Percentiles rank a stretch among this genome's conserved stretches.
These are phyloP conservation scores for Unio pictorum DNA, from an alignment of 2,888 invertebrate species.

Conservation along the genomic window DNA sequence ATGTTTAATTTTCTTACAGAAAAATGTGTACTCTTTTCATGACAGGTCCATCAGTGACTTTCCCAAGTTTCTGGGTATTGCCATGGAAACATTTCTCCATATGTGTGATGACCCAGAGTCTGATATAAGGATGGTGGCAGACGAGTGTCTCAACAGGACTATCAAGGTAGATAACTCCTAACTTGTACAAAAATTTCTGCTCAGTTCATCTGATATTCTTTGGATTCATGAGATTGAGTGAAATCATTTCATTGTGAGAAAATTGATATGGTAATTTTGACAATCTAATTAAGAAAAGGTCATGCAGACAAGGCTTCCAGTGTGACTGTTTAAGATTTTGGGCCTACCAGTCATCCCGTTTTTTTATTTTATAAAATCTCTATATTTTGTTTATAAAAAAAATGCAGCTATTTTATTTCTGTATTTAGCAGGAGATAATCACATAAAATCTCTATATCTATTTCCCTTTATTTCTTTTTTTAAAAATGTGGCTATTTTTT, in stretches of 20 bases:
- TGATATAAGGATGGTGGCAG: conserved; percentile 85
- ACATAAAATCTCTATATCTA: too few relatives aligned
- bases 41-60: conserved; percentile 70
- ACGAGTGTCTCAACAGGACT: conserved; percentile 85
- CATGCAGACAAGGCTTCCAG: too few relatives aligned
- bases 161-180: conserved; percentile 76
- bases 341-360: too few relatives aligned
- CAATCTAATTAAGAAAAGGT: background rate
- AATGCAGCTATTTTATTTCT: too few relatives aligned
- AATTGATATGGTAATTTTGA: background rate
- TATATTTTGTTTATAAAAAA: too few relatives aligned
- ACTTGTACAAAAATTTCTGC: background rate
- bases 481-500: too few relatives aligned
- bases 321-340: too few relatives aligned
- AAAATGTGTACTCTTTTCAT: conserved; percentile 8
- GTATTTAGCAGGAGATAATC: too few relatives aligned
- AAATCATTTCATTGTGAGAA: background rate
- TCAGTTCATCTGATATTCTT: background rate
- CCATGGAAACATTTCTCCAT: conserved; percentile 81
- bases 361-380: too few relatives aligned
- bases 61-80: conserved; percentile 78
- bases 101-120: conserved; percentile 83
- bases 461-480: too few relatives aligned
- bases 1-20: background rate
- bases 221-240: background rate